Evolutionary conservation across 2,888 invertebrate genomes (phyloP).

Genomic region (Parnassius apollo): DNA sequence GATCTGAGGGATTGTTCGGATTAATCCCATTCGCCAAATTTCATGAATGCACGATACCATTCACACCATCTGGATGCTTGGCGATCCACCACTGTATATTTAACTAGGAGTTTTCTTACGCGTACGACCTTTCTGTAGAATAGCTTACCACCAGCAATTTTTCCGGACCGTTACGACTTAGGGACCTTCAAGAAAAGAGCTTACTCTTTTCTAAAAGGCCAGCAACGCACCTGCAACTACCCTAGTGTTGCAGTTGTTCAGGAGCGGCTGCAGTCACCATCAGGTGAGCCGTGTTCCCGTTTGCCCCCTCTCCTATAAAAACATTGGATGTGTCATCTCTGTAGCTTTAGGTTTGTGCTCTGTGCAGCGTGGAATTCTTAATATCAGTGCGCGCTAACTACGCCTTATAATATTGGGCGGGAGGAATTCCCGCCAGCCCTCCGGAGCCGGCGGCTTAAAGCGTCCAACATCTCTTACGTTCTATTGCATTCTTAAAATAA

Average conservation of each 20-base stretch:
- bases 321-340: not conserved
- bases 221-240: not conserved
- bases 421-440: conserved; percentile 39
- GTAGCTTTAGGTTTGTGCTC: conserved; percentile 38
- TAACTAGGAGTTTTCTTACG: no score
- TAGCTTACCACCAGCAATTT: no score
- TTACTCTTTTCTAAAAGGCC: no score
- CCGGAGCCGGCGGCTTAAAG: conserved; percentile 3
- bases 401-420: conserved; percentile 73
- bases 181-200: no score
- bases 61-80: no score
- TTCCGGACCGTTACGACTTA: no score
- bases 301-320: not conserved
- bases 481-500: conserved; percentile 18
- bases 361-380: conserved; percentile 73
- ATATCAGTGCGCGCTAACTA: conserved; percentile 80
- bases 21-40: no score
- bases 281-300: not conserved
- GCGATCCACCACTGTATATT: no score
- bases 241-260: not conserved
- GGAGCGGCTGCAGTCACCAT: not conserved
- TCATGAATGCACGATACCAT: no score
- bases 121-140: no score
- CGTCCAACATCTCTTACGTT: conserved; percentile 7
- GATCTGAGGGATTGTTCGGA: no score